These are phyloP conservation scores for Balearica regulorum DNA, from an alignment of 2,797 vertebrate genomes.

Conservation along the genomic window DNA sequence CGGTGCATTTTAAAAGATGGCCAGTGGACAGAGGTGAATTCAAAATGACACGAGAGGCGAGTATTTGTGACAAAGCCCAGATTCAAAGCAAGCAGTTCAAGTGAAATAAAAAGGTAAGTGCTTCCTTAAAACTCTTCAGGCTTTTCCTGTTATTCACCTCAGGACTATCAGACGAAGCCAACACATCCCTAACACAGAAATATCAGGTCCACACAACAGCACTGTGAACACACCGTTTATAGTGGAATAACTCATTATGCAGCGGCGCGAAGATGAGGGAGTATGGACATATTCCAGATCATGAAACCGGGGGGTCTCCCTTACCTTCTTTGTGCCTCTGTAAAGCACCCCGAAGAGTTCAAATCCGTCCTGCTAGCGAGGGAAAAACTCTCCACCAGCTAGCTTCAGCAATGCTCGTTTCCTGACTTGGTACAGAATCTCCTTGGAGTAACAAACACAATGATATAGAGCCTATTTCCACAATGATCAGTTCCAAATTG, in stretches of 20 bases:
- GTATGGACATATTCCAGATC: neutral
- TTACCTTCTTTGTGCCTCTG: neutral
- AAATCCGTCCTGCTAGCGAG: neutral
- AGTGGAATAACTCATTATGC: neutral
- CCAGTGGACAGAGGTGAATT: neutral
- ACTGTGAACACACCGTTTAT: neutral
- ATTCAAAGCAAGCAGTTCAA: neutral
- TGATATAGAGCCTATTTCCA: fast-evolving
- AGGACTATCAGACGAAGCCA: neutral
- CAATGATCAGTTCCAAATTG: neutral
- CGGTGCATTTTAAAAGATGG: neutral
- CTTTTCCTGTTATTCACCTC: neutral
- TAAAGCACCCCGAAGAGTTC: neutral
- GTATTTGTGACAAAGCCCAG: neutral
- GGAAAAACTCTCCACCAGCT: neutral
- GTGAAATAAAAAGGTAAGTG: neutral
- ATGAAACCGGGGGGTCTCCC: neutral
- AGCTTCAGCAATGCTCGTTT: neutral
- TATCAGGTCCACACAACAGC: neutral
- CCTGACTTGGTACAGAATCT: neutral
- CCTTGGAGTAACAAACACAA: neutral
- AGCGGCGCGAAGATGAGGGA: neutral
- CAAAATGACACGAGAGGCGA: neutral
- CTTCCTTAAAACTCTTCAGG: neutral
- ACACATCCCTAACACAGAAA: neutral